A percentile compares a stretch with the other conserved stretches of the same genome.
These are phyloP conservation scores for Dendrocopos noguchii DNA, from an alignment of 2,113 vertebrate species.

Conservation along the genomic window DNA sequence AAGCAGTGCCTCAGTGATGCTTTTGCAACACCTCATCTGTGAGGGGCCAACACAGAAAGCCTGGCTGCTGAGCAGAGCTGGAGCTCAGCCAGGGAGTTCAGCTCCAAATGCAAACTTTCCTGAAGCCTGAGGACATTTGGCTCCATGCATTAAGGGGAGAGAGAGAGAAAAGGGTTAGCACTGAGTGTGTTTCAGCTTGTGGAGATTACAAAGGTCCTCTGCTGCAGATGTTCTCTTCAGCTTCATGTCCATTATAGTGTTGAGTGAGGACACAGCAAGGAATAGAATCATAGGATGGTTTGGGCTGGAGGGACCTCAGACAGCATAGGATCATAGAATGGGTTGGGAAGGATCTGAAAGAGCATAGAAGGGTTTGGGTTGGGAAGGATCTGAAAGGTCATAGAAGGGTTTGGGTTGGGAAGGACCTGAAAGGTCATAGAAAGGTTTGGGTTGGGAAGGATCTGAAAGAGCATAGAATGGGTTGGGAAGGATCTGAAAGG, in stretches of 20 bases:
- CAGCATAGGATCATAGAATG: no score
- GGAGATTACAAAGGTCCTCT: background rate
- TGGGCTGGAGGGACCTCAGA: no score
- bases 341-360: no score
- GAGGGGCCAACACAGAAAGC: constrained; percentile 32
- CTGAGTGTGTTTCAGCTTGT: background rate
- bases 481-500: no score
- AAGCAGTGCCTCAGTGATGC: background rate
- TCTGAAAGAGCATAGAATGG: no score
- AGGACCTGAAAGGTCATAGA: no score
- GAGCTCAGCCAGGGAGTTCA: constrained; percentile 44
- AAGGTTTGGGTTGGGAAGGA: no score
- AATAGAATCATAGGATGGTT: background rate
- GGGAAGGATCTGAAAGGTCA: no score
- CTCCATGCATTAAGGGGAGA: background rate
- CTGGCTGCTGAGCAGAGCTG: constrained; percentile 39
- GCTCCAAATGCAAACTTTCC: constrained; percentile 36
- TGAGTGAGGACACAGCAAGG: background rate
- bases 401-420: no score
- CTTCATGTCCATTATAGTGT: background rate
- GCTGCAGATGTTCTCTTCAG: background rate
- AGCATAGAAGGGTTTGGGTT: no score
- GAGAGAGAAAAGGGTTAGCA: background rate
- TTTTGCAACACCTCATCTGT: constrained; percentile 27
- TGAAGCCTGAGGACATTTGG: constrained; percentile 19